A percentile compares a stretch with the other conserved stretches of the same genome.
Evolutionary conservation across 2,888 invertebrate species (phyloP).

Genomic region (Furcula furcula): DNA sequence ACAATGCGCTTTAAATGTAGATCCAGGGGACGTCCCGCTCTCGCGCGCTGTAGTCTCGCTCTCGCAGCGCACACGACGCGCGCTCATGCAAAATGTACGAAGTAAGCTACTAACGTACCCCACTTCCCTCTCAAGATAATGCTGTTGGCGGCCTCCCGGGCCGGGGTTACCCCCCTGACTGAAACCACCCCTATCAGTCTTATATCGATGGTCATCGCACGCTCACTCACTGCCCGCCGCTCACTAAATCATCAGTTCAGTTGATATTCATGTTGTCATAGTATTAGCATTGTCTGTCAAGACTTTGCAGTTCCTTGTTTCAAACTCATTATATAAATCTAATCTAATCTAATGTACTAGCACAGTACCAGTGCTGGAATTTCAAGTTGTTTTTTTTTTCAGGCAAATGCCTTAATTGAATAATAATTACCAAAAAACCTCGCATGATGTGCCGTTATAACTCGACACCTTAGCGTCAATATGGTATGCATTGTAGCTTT

Average conservation of each 20-base stretch:
- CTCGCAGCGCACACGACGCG: conserved; percentile 51
- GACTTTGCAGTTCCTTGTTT: conserved; percentile 21
- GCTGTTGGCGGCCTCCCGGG: conserved; percentile 39
- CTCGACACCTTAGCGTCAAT: no score
- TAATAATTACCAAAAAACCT: no score
- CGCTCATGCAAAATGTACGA: conserved; percentile 75
- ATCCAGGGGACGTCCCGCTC: conserved; percentile 62
- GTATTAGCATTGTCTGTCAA: conserved; percentile 18
- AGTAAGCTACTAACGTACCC: conserved; percentile 56
- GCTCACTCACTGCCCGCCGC: conserved; percentile 19
- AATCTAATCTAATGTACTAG: no score
- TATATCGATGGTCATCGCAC: conserved; percentile 46
- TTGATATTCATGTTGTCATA: conserved; percentile 26
- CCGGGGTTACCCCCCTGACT: conserved; percentile 19
- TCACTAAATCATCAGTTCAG: conserved; percentile 38
- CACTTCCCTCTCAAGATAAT: conserved; percentile 68
- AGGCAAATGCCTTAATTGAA: no score
- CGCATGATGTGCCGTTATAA: no score
- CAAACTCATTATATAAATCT: no score
- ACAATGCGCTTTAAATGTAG: conserved; percentile 82
- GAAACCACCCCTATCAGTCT: conserved; percentile 36
- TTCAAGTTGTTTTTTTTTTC: no score
- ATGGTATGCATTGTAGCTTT: no score
- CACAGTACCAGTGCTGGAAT: no score
- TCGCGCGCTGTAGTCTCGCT: conserved; percentile 40